Base-by-base conservation (phyloP, 2,888 invertebrate species). In the Synergus itoensis region DNA sequence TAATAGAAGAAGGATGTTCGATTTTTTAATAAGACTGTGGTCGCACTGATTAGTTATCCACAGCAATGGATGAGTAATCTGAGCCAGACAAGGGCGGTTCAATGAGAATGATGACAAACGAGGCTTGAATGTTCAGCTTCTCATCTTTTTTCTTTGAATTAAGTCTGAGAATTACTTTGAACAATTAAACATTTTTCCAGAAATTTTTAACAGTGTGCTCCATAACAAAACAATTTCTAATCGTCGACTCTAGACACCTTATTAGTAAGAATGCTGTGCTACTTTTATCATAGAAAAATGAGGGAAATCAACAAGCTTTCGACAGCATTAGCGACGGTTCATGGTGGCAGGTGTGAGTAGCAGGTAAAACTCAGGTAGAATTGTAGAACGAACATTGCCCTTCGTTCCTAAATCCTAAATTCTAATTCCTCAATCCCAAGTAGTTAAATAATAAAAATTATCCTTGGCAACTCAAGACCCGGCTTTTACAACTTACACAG, bases 291-390 rank as follows among this genome's bases (percentile, higher is more conserved):
- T 53, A 73, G 53, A 73, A 73, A 43, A 73, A 73, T 53, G 53
- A 73, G 73, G 73, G 73, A 73, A 73, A 73, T 73, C 73, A 16
- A 73, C 53, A 53, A 53, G 73, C 73, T 73, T 73, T 73, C 73
- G 53, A 73, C 53, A 40, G 53, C 36, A 73, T 57, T 36, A 12
- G 12, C 73, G 53, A 16, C 73, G 73, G 28, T 69, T 48, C 28
- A 69, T 28, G 16, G 28, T 45, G 28, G 21, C 69, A 48, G 69
- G 53, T 73, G 73, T 36, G 18, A 36, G 0, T 11, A 36, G 12
- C 73, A 73, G 53, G 73, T 73, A 73, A 53, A 48, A 53, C 36
- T 45, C 73, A 73, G 65, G 65, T 65, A 65, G n/a, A 41, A 11
- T 41, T 65, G 18, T 18, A 40, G 5, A 16, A n/a, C 9, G 11